A percentile compares a stretch with the other conserved stretches of the same genome.
Conservation (phyloP, 2,113 vertebrate genomes). For the Notiomystis cincta region DNA sequence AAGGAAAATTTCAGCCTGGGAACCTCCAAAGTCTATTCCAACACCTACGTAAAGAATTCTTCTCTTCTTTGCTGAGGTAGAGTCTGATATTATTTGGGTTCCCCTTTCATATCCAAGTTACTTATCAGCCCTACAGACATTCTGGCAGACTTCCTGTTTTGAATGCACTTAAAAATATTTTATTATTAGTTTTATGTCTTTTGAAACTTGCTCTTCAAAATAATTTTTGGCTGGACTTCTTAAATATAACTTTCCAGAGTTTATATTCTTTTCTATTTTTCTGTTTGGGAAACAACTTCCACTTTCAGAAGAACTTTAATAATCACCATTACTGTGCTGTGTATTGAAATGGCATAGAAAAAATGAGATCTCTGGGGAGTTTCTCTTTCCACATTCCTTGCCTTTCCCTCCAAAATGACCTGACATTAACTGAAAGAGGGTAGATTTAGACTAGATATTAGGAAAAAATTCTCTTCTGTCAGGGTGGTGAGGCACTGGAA, state of each 20-base stretch:
- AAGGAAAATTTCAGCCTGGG: neutral
- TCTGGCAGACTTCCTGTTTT: neutral
- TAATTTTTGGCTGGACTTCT: neutral
- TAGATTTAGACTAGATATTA: neutral
- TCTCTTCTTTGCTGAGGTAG: neutral
- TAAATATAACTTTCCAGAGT: neutral
- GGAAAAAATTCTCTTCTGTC: neutral
- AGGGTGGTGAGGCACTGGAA: neutral
- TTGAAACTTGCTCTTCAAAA: constrained; percentile 1
- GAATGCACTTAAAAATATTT: neutral
- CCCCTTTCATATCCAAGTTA: neutral
- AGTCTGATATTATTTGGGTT: neutral
- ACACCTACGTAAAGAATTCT: neutral
- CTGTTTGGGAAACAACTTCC: neutral
- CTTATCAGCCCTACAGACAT: neutral
- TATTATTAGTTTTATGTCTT: neutral
- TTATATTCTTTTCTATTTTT: neutral
- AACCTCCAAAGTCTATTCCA: neutral
- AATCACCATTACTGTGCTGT: neutral
- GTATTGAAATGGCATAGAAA: neutral
- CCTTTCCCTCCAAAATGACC: neutral
- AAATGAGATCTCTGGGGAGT: neutral
- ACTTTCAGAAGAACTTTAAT: neutral
- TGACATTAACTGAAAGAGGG: neutral
- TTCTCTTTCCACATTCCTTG: neutral